Evolutionary conservation across 2,888 invertebrate genomes (phyloP), one percentile per base, ranked within the genome.

Genomic region (Polydesmus complanatus): DNA sequence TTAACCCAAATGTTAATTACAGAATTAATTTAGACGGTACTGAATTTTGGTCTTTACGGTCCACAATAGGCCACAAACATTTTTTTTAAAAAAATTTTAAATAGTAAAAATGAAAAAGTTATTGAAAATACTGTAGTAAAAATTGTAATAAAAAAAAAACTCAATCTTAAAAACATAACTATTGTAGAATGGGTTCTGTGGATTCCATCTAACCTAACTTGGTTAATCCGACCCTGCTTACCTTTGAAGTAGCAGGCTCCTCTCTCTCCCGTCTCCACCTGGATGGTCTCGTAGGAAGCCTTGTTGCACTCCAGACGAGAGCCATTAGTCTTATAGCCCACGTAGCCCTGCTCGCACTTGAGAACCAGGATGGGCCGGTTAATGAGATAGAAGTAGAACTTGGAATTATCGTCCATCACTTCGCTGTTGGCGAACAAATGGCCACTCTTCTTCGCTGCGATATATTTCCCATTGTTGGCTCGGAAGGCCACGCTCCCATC

Each of bases 281-380:
- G 83, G 67, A 95, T 92, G 62, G 91, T 89, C 77, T 93, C 93
- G 73, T 94, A 94, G 67, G 85, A 85, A 64, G 93, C 90, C 78
- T 93, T 93, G 78, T 94, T 95, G 79, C 94, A 95, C 77, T 95
- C 94, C 68, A 94, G 78, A 73, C 88, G 86, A 69, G 85, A 87
- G 1, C 68, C 64, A 48, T 82, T 79, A 58, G 82, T 81, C 77
- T 92, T 93, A 70, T 87, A 88, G 0, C 95, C 95, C 62, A 96
- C 93, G 75, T 93, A 95, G 51, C 96, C 96, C 76, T 92, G 92
- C 72, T 95, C 94, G 72, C 89, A 88, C 77, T 93, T 91, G 70
- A 96, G 78, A 69, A 96, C 92, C 72, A 96, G 78, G 71, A 93
- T 88, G 5, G 95, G 94, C 72, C 91, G 83, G 79, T 93, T 93